Conservation (phyloP, 2,797 vertebrate genomes). For the Oophaga sylvatica region DNA sequence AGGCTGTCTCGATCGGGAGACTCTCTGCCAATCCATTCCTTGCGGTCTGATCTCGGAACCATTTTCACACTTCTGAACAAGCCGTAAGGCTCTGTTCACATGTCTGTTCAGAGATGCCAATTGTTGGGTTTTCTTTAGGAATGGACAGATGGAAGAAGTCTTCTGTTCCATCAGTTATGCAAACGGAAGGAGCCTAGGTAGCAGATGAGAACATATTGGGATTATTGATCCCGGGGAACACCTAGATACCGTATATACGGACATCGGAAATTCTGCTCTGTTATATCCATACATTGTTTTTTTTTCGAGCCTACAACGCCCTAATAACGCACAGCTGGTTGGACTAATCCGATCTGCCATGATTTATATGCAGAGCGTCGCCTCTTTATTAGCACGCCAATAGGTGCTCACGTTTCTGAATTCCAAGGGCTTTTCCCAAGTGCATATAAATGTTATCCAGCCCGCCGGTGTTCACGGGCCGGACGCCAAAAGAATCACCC, state of each 20-base stretch:
- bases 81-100: no score
- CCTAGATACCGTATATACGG: background rate
- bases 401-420: conserved; percentile 64
- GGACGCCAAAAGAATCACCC: conserved; percentile 10
- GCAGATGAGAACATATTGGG: background rate
- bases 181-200: background rate
- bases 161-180: no score
- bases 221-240: background rate
- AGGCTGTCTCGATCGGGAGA: no score
- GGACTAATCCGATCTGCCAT: conserved; percentile 63
- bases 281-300: conserved; percentile 4
- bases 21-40: no score
- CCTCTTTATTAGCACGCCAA: conserved; percentile 64
- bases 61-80: no score
- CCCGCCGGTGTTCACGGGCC: conserved; percentile 1
- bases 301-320: background rate
- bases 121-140: no score
- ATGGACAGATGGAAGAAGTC: no score
- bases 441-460: conserved; percentile 55
- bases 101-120: no score
- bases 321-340: conserved; percentile 60
- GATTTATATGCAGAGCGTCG: conserved; percentile 54
- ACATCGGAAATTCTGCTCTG: background rate
- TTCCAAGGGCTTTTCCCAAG: conserved; percentile 63
- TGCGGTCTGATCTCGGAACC: no score